These are phyloP conservation scores for Crematogaster levior DNA, from an alignment of 2,888 invertebrate species.

Conservation along the genomic window DNA sequence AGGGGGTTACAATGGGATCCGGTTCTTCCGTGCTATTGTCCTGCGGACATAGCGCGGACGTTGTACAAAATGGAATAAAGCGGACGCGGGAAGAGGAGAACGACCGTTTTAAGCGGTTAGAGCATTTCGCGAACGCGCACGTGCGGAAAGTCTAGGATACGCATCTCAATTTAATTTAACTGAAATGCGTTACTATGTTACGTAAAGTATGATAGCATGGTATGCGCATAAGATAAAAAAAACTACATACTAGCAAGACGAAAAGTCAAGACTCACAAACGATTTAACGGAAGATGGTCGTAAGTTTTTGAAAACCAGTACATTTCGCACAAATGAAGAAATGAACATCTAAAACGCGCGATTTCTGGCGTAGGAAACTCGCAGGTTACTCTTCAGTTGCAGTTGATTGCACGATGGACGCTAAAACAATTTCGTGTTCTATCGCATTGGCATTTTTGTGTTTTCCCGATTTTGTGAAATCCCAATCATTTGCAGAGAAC, in stretches of 20 bases:
- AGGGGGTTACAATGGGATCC: conserved; percentile 40
- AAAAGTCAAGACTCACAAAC: conserved; percentile 1
- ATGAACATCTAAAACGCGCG: background rate
- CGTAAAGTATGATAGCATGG: conserved; percentile 33
- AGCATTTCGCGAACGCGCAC: conserved; percentile 52
- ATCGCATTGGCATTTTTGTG: conserved; percentile 25
- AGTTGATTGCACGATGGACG: conserved; percentile 38
- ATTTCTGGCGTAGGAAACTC: background rate
- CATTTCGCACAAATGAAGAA: background rate
- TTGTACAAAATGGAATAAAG: conserved; percentile 56
- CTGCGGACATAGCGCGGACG: conserved; percentile 53
- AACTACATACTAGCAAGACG: background rate
- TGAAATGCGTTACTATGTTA: conserved; percentile 52
- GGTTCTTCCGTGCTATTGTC: conserved; percentile 53
- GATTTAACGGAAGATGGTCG: background rate
- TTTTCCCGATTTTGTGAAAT: conserved; percentile 38
- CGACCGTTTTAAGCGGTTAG: conserved; percentile 63
- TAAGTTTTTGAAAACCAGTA: background rate
- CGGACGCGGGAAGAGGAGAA: conserved; percentile 38
- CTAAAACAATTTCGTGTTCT: conserved; percentile 38
- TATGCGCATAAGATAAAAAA: conserved; percentile 3
- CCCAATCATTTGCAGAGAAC: conserved; percentile 28
- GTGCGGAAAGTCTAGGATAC: conserved; percentile 25
- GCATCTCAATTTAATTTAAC: conserved; percentile 64
- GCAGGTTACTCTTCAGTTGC: conserved; percentile 1